phyloP scores from a whole-genome alignment of 2,888 invertebrate species.

The Plagiodera versicolora region DNA sequence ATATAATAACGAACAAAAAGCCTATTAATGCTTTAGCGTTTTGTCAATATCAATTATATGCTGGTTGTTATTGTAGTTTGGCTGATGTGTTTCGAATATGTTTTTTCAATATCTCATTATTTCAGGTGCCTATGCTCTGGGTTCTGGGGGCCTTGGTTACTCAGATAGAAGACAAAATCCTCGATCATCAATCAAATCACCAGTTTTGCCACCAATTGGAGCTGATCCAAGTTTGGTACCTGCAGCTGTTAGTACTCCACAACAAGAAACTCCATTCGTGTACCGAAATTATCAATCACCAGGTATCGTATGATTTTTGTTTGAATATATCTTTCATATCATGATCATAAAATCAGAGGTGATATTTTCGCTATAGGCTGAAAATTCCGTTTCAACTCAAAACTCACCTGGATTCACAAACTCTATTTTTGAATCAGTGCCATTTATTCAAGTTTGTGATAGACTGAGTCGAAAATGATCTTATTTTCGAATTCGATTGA shows the following conservation, averaged over 20 bases:
- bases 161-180: slow-evolving; percentile 42
- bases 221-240: slow-evolving; percentile 45
- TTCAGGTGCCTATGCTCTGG: slow-evolving; percentile 48
- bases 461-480: too few species aligned
- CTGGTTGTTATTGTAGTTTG: too few species aligned
- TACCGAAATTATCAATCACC: slow-evolving; percentile 18
- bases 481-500: too few species aligned
- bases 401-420: too few species aligned
- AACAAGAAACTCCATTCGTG: slow-evolving; percentile 2
- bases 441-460: too few species aligned
- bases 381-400: too few species aligned
- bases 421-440: too few species aligned
- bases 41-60: too few species aligned
- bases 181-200: slow-evolving; percentile 38
- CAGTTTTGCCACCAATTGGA: slow-evolving; percentile 41
- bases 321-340: background rate
- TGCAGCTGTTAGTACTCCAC: slow-evolving; percentile 41
- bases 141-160: slow-evolving; percentile 51
- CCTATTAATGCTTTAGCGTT: too few species aligned
- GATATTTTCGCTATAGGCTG: too few species aligned
- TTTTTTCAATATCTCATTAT: slow-evolving; percentile 5
- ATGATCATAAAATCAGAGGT: too few species aligned
- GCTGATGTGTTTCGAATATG: background rate
- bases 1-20: too few species aligned
- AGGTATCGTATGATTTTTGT: slow-evolving; percentile 30